These are phyloP conservation scores for Felis chaus DNA, from an alignment of 2,113 vertebrate species.

Conservation along the genomic window DNA sequence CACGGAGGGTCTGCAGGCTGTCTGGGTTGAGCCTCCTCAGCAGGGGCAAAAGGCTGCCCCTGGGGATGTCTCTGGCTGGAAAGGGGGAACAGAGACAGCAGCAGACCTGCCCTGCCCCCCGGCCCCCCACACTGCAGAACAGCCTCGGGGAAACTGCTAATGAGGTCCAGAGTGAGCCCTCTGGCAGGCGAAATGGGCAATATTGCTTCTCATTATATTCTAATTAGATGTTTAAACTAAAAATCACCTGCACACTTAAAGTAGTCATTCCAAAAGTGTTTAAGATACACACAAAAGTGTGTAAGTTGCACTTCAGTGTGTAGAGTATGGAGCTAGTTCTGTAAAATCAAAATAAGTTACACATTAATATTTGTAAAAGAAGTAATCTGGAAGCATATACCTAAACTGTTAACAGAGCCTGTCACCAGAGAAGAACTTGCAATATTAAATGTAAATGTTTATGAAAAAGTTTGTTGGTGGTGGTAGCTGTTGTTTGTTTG, in stretches of 20 bases:
- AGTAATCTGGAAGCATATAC: not conserved
- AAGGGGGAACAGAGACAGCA: not conserved
- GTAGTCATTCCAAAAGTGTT: not conserved
- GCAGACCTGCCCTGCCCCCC: not conserved
- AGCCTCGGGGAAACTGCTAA: not conserved
- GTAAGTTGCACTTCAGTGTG: not conserved
- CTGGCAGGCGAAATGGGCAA: not conserved
- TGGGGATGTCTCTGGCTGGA: not conserved
- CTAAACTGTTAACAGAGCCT: not conserved
- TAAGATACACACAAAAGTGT: not conserved
- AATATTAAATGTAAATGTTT: not conserved
- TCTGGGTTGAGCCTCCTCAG: not conserved
- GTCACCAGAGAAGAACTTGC: not conserved
- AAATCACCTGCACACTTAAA: not conserved
- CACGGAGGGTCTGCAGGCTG: not conserved
- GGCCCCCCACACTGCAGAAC: not conserved
- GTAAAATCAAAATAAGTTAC: conserved; percentile 30
- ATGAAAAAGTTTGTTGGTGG: not conserved
- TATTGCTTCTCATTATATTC: not conserved
- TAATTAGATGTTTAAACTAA: not conserved
- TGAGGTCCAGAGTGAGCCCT: not conserved
- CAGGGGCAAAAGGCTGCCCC: not conserved
- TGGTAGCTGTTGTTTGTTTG: not conserved
- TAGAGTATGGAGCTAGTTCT: not conserved
- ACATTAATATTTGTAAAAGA: not conserved